Evolutionary conservation across 2,888 invertebrate species (phyloP).

Genomic region (Serripes groenlandicus): DNA sequence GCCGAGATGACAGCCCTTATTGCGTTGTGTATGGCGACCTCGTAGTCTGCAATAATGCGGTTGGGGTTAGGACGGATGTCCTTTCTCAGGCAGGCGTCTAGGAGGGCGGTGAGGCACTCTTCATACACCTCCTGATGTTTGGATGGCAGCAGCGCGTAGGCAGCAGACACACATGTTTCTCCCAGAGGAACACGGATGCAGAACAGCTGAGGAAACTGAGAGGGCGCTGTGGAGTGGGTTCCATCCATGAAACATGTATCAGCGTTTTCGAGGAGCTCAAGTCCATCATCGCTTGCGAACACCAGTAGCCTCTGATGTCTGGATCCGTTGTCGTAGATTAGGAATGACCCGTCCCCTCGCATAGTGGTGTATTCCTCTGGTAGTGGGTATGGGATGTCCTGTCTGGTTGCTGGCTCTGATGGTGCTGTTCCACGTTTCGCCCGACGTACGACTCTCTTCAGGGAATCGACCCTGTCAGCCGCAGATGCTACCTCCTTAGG

Average conservation of each 20-base stretch:
- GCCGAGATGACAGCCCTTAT: slow-evolving; percentile 7
- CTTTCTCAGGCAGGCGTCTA: slow-evolving; percentile 27
- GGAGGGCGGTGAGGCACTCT: slow-evolving; percentile 32
- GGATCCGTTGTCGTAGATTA: slow-evolving; percentile 37
- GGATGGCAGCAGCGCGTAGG: slow-evolving; percentile 37
- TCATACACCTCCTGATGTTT: slow-evolving; percentile 30
- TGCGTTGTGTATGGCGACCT: slow-evolving; percentile 39
- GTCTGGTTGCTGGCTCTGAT: not conserved
- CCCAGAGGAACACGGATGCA: slow-evolving; percentile 23
- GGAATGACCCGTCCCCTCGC: not conserved
- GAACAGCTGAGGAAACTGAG: slow-evolving; percentile 24
- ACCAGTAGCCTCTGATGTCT: slow-evolving; percentile 3
- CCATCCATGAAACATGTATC: slow-evolving; percentile 46
- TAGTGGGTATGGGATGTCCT: slow-evolving; percentile 21
- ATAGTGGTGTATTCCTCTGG: slow-evolving; percentile 21
- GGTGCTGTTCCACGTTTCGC: slow-evolving; percentile 11
- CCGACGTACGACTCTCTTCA: slow-evolving; percentile 16
- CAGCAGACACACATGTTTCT: slow-evolving; percentile 22
- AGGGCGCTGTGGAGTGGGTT: slow-evolving; percentile 32
- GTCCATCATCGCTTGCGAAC: slow-evolving; percentile 22
- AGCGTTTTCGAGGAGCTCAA: slow-evolving; percentile 23
- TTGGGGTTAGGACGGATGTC: slow-evolving; percentile 32
- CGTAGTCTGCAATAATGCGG: slow-evolving; percentile 27
- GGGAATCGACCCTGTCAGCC: no score
- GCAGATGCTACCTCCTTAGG: no score